Base-by-base conservation (phyloP, 2,888 invertebrate genomes). In the Thyatira batis region DNA sequence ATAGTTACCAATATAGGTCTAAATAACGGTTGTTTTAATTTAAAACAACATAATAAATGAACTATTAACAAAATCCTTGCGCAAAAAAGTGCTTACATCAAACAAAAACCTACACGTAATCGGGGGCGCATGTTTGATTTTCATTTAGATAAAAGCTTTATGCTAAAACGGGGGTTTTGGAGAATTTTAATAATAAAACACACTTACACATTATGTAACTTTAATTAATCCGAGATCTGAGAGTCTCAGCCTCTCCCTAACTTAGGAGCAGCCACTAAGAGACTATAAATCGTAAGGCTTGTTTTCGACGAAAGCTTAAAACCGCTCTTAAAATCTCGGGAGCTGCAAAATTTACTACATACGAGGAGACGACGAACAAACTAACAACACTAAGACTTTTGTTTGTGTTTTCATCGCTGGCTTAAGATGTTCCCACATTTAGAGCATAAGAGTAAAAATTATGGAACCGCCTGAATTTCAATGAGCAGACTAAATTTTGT, bases 231-330 rank as follows among this genome's bases (percentile, higher is more conserved):
- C 39, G 23, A 25, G 45, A 23, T 23, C 11, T 45, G n/a, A 25
- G 23, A 25, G 4, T n/a, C 23, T 21, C n/a, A 23, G 39, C 17
- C 39, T 39, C 39, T 39, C 39, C 39, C 39, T n/a, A n/a, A 39
- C 39, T 39, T 39, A 33, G n/a, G 20, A 23, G 11, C 20, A n/a
- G 45, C 23, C 6, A 45, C 13, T 21, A 13, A 30, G n/a, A 23
- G 20, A 13, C 33, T 21, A 50, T 50, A 50, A 50, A 50, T 50
- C 21, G 17, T 50, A 20, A 17, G 13, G 17, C 50, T 11, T 20
- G 28, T 30, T 50, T 39, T n/a, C 50, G 33, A 39, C 49, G 33
- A 33, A 39, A 25, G 23, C 50, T 50, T 28, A 39, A 39, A 50
- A 50, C 39, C 33, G 11, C 39, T 50, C 13, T 50, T 30, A 33